Evolutionary conservation across 2,113 vertebrate genomes (phyloP).

Genomic region (Scolopax mira): DNA sequence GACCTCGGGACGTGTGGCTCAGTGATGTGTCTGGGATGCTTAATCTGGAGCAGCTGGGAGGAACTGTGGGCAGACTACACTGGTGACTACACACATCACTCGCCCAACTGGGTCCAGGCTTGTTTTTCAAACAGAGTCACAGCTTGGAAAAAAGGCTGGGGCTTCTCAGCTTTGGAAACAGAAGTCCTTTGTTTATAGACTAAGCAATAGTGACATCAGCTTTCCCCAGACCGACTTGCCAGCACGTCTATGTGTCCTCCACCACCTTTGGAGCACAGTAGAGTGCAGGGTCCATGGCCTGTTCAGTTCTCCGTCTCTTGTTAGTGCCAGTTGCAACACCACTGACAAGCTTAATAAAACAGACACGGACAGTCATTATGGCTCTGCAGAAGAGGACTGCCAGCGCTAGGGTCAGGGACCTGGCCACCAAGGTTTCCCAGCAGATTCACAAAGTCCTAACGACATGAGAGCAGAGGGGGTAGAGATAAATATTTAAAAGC

Average conservation of each 20-base stretch:
- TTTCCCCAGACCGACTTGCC: background rate
- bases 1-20: accelerated
- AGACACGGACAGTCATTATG: background rate
- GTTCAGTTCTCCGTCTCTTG: background rate
- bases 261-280: background rate
- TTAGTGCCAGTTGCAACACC: background rate
- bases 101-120: background rate
- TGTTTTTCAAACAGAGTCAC: background rate
- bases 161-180: background rate
- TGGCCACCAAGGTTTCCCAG: background rate
- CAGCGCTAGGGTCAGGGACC: background rate
- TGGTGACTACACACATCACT: accelerated
- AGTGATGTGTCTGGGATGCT: background rate
- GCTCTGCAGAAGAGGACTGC: background rate
- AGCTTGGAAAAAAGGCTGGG: background rate
- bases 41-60: background rate
- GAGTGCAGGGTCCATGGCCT: background rate
- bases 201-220: background rate
- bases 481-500: background rate
- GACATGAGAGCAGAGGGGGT: background rate
- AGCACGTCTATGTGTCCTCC: background rate
- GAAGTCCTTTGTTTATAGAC: background rate
- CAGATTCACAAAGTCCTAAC: background rate
- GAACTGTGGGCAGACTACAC: background rate
- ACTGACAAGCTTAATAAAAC: background rate